phyloP scores from a whole-genome alignment of 1,140 invertebrate species.

The Drosophila albomicans region DNA sequence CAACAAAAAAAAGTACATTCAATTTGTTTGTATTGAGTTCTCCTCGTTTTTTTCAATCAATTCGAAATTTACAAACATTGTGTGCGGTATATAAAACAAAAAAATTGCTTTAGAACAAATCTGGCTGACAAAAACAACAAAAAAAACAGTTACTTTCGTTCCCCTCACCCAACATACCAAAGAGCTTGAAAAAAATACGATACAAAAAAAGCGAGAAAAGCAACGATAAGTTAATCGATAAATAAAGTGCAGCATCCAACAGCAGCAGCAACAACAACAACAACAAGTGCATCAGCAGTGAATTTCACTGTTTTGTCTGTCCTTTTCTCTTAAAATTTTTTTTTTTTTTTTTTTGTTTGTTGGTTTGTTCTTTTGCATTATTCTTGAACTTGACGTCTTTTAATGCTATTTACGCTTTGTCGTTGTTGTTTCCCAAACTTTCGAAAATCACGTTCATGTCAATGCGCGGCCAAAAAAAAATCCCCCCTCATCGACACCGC shows the following conservation, averaged over 20 bases:
- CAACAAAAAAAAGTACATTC: no score
- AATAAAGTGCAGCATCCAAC: background rate
- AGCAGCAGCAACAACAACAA: background rate
- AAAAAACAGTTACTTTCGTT: background rate
- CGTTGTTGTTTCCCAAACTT: constrained; percentile 22
- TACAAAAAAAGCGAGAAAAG: background rate
- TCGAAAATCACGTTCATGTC: constrained; percentile 25
- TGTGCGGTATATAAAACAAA: constrained; percentile 13
- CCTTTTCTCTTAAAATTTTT: background rate
- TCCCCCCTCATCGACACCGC: background rate
- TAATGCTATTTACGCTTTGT: constrained; percentile 35
- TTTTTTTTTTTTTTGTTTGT: background rate
- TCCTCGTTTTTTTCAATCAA: constrained; percentile 26
- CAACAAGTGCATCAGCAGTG: background rate
- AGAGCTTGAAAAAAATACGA: background rate
- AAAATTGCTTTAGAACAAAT: constrained; percentile 10
- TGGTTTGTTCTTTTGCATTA: background rate
- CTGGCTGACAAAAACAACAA: constrained; percentile 2
- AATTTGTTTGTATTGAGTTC: constrained; percentile 22
- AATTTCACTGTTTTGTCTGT: background rate
- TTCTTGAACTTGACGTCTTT: constrained; percentile 15
- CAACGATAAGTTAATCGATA: constrained; percentile 12
- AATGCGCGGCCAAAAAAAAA: background rate
- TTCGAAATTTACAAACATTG: constrained; percentile 12
- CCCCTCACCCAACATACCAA: background rate